Percentiles rank a stretch among this genome's conserved stretches.
Conservation (phyloP, 2,113 vertebrate species). For the Stigmatopora nigra region DNA sequence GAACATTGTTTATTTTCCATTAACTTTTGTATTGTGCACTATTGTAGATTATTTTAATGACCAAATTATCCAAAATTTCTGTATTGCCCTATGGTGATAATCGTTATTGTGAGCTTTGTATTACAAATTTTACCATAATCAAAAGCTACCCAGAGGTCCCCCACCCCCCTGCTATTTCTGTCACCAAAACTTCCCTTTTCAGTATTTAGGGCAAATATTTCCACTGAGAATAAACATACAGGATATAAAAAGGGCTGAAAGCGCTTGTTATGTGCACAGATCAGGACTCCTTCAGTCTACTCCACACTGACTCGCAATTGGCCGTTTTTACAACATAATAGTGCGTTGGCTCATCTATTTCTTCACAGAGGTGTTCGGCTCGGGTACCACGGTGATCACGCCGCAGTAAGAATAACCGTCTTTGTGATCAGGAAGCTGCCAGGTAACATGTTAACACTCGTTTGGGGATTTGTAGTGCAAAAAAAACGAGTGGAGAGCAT, state of each 20-base stretch:
- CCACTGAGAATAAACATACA: not conserved
- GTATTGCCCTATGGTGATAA: too few species aligned
- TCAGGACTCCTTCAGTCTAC: not conserved
- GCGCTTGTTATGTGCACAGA: not conserved
- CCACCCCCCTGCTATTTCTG: not conserved
- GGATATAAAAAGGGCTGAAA: not conserved
- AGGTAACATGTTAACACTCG: slow-evolving; percentile 2
- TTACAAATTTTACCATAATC: too few species aligned
- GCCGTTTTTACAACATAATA: not conserved
- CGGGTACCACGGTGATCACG: not conserved
- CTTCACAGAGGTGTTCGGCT: not conserved
- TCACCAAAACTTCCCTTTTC: not conserved
- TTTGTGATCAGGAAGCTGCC: not conserved
- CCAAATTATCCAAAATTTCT: too few species aligned
- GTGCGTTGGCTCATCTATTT: not conserved
- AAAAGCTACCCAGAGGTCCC: too few species aligned
- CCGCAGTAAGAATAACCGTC: not conserved
- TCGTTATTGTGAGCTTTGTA: too few species aligned
- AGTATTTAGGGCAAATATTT: not conserved
- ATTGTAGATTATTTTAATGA: too few species aligned
- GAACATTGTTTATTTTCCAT: too few species aligned
- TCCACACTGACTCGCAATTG: not conserved
- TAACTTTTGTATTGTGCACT: too few species aligned
- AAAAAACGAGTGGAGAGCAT: not conserved
- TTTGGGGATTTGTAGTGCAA: not conserved